Evolutionary conservation across 2,888 invertebrate genomes (phyloP).

Genomic region (Pyralis farinalis): DNA sequence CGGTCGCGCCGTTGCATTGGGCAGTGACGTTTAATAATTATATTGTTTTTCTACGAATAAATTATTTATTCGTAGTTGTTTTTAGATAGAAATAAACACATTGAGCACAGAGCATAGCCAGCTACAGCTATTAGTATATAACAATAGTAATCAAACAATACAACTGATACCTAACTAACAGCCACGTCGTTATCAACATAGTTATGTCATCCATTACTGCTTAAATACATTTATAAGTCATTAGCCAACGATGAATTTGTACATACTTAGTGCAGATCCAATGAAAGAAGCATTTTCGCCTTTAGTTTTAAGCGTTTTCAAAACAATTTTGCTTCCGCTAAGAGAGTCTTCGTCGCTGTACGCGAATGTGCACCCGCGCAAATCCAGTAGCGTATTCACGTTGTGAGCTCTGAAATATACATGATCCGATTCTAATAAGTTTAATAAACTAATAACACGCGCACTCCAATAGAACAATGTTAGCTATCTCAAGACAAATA

Average conservation of each 20-base stretch:
- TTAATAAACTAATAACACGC: background rate
- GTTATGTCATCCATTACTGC: too few species aligned
- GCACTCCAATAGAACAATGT: slow-evolving; percentile 35
- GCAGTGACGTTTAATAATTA: too few species aligned
- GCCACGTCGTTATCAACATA: too few species aligned
- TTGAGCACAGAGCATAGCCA: too few species aligned
- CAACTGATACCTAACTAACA: too few species aligned
- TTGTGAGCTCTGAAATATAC: slow-evolving; percentile 66
- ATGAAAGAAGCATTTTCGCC: slow-evolving; percentile 83
- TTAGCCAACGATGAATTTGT: background rate
- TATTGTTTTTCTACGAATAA: too few species aligned
- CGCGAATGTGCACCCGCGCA: slow-evolving; percentile 80
- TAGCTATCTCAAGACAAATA: slow-evolving; percentile 36
- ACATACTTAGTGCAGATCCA: slow-evolving; percentile 77
- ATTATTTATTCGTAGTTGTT: too few species aligned
- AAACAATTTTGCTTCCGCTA: slow-evolving; percentile 77
- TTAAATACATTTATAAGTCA: too few species aligned
- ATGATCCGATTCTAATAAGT: slow-evolving; percentile 11
- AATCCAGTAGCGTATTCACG: slow-evolving; percentile 77
- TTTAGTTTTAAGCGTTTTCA: slow-evolving; percentile 73
- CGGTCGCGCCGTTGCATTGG: too few species aligned
- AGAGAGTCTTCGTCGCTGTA: slow-evolving; percentile 77
- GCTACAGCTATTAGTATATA: too few species aligned
- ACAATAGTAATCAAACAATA: too few species aligned
- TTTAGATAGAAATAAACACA: too few species aligned